These are phyloP conservation scores for Phocides pigmalion DNA, from an alignment of 1,140 invertebrate species.

Conservation along the genomic window DNA sequence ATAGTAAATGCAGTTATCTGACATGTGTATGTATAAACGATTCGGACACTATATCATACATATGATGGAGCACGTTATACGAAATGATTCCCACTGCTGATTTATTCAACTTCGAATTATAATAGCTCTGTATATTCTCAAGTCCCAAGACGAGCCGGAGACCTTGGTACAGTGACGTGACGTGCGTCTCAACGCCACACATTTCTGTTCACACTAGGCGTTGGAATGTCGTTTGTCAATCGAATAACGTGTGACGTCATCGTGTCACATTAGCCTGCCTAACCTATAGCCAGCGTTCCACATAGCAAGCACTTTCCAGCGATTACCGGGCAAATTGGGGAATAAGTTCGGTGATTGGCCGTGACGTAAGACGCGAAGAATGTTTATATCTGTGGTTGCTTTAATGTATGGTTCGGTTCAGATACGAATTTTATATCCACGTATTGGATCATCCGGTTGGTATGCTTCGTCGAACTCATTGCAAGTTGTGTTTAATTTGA, in stretches of 20 bases:
- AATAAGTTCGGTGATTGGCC: conserved; percentile 55
- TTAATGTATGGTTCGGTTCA: conserved; percentile 55
- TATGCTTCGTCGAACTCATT: conserved; percentile 65
- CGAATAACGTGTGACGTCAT: conserved; percentile 75
- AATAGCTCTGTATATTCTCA: conserved; percentile 43
- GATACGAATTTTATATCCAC: conserved; percentile 64
- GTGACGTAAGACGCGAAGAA: conserved; percentile 57
- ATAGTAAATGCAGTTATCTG: no score
- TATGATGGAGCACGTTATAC: not conserved
- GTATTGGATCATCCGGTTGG: conserved; percentile 66
- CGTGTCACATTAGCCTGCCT: conserved; percentile 56
- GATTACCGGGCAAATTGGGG: conserved; percentile 52
- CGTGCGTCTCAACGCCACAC: conserved; percentile 61
- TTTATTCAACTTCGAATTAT: conserved; percentile 30
- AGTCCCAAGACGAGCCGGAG: conserved; percentile 58
- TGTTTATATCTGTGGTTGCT: conserved; percentile 54
- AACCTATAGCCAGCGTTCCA: conserved; percentile 43
- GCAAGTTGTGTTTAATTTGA: conserved; percentile 69
- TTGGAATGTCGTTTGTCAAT: conserved; percentile 81
- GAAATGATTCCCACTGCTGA: not conserved
- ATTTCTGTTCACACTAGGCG: conserved; percentile 64
- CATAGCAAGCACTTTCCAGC: conserved; percentile 53
- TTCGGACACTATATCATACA: no score
- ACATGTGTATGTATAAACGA: no score
- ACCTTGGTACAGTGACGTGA: conserved; percentile 71